phyloP scores from a whole-genome alignment of 1,140 invertebrate genomes.

The Eupeodes corollae region DNA sequence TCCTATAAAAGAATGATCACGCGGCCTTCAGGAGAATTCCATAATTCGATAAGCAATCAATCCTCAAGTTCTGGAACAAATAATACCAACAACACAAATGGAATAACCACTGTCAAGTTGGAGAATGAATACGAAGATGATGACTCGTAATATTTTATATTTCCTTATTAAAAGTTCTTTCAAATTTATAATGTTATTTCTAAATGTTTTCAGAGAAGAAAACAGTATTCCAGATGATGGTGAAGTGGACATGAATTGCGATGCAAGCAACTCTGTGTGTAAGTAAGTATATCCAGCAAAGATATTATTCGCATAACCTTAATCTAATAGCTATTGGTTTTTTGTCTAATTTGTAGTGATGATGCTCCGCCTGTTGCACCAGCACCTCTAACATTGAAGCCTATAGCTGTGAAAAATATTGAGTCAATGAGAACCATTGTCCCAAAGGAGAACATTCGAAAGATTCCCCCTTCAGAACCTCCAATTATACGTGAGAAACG shows the following conservation, averaged over 20 bases:
- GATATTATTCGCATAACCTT: too few species aligned
- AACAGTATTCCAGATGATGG: background rate
- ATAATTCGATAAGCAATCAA: background rate
- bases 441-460: too few species aligned
- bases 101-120: slow-evolving; percentile 16
- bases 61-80: background rate
- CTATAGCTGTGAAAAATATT: too few species aligned
- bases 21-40: background rate
- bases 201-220: background rate
- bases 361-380: too few species aligned
- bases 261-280: too few species aligned
- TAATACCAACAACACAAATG: background rate
- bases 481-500: background rate
- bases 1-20: slow-evolving; percentile 21
- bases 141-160: background rate
- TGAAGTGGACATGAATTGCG: too few species aligned
- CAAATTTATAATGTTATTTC: background rate
- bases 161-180: background rate
- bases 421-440: too few species aligned
- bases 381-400: too few species aligned
- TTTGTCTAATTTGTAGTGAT: too few species aligned
- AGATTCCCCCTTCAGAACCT: too few species aligned
- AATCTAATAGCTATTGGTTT: too few species aligned
- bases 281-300: too few species aligned
- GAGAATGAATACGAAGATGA: slow-evolving; percentile 8